Percentiles rank a stretch among this genome's conserved stretches.
Evolutionary conservation across 2,888 invertebrate genomes (phyloP).

Genomic region (Chaetogeoica ovagalla): DNA sequence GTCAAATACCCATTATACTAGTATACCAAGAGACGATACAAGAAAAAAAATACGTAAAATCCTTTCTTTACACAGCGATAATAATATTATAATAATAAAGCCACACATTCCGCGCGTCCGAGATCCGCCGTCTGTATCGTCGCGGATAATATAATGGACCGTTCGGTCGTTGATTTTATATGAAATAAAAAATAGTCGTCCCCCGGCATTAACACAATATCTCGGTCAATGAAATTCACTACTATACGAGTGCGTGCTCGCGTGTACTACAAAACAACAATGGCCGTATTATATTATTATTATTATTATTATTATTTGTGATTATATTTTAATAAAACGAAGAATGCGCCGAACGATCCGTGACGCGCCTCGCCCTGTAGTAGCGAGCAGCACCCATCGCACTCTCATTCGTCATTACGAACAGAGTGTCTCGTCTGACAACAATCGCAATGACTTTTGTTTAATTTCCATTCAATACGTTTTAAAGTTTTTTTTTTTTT

Average conservation of each 20-base stretch:
- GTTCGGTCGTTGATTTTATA: background rate
- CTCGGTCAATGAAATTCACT: constrained; percentile 11
- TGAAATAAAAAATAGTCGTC: background rate
- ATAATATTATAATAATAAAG: no score
- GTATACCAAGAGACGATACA: no score
- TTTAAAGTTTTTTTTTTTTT: no score
- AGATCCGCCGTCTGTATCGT: background rate
- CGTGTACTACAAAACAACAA: background rate
- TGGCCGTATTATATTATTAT: background rate
- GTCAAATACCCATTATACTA: no score
- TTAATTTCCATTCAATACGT: no score
- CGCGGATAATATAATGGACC: background rate
- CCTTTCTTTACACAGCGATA: no score
- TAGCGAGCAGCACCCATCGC: background rate
- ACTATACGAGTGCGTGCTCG: background rate
- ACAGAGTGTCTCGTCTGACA: no score
- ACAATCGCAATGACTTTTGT: no score
- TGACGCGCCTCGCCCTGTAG: constrained; percentile 30
- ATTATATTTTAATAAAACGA: constrained; percentile 22
- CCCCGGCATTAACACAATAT: background rate
- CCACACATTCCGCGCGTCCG: no score
- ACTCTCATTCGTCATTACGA: background rate
- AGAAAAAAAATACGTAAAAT: no score
- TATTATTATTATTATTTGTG: constrained; percentile 9
- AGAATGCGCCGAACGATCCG: constrained; percentile 36